These are phyloP conservation scores for Augiades crinisus DNA, from an alignment of 2,888 invertebrate species.

Conservation along the genomic window DNA sequence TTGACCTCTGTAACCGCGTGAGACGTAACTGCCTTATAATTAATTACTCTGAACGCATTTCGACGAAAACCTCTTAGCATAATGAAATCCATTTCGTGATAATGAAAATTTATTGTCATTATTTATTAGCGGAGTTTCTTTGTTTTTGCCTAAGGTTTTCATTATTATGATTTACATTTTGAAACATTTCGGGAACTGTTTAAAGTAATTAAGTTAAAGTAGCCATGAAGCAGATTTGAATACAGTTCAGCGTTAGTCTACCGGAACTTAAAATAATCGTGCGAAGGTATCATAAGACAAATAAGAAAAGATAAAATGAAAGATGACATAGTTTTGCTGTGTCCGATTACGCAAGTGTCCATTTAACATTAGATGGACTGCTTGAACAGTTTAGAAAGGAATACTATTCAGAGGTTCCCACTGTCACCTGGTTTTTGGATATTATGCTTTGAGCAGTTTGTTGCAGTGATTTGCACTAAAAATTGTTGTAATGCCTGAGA, in stretches of 20 bases:
- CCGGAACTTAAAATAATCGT: conserved; percentile 1
- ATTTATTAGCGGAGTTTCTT: conserved; percentile 16
- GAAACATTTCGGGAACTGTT: conserved; percentile 24
- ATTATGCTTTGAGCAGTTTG: too few relatives aligned
- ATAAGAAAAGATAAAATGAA: not conserved
- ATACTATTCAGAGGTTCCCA: too few relatives aligned
- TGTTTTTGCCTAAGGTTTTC: conserved; percentile 22
- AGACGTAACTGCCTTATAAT: conserved; percentile 13
- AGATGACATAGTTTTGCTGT: not conserved
- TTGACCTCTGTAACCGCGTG: conserved; percentile 4
- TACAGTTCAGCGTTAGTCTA: conserved; percentile 19
- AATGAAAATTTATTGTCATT: conserved; percentile 21
- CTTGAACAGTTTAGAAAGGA: too few relatives aligned
- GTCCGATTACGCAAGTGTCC: not conserved
- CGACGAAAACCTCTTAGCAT: conserved; percentile 3
- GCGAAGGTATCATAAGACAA: not conserved
- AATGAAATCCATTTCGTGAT: conserved; percentile 19
- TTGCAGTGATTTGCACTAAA: too few relatives aligned
- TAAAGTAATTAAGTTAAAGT: conserved; percentile 20
- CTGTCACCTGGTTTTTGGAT: too few relatives aligned
- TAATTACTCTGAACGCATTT: conserved; percentile 16
- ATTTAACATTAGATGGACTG: too few relatives aligned
- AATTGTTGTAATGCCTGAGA: too few relatives aligned
- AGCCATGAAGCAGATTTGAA: conserved; percentile 27
- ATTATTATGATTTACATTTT: conserved; percentile 22